phyloP scores from a whole-genome alignment of 2,113 vertebrate genomes.

The Ochotona princeps region DNA sequence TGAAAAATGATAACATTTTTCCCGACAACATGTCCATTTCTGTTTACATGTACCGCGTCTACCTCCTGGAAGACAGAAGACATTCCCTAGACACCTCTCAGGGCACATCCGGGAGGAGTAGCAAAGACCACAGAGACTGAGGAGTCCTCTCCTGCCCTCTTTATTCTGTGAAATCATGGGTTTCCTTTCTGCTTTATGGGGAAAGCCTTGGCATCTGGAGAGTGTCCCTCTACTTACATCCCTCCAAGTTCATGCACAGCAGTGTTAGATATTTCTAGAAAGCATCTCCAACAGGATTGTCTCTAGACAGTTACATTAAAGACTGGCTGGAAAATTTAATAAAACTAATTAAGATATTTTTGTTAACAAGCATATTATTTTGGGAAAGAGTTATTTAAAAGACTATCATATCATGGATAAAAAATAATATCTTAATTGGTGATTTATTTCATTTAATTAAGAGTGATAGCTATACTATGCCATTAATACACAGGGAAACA shows the following conservation, averaged over 20 bases:
- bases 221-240: neutral
- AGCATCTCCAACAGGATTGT: neutral
- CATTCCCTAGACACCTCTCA: neutral
- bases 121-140: neutral
- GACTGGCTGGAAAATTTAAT: neutral
- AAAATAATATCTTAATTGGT: neutral
- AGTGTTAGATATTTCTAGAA: neutral
- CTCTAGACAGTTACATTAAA: neutral
- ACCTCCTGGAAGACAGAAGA: constrained; percentile 39
- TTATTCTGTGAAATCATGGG: neutral
- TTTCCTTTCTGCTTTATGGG: neutral
- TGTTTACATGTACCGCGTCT: neutral
- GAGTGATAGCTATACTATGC: neutral
- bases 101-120: too few species aligned
- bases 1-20: constrained; percentile 44
- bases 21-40: neutral
- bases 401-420: neutral
- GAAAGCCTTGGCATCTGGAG: neutral
- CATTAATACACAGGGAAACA: neutral
- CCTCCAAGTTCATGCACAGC: neutral
- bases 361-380: neutral
- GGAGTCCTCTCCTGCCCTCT: neutral
- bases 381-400: neutral
- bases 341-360: neutral
- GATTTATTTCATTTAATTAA: neutral